These are phyloP conservation scores for Catharus ustulatus DNA, from an alignment of 2,797 vertebrate genomes.

Conservation along the genomic window DNA sequence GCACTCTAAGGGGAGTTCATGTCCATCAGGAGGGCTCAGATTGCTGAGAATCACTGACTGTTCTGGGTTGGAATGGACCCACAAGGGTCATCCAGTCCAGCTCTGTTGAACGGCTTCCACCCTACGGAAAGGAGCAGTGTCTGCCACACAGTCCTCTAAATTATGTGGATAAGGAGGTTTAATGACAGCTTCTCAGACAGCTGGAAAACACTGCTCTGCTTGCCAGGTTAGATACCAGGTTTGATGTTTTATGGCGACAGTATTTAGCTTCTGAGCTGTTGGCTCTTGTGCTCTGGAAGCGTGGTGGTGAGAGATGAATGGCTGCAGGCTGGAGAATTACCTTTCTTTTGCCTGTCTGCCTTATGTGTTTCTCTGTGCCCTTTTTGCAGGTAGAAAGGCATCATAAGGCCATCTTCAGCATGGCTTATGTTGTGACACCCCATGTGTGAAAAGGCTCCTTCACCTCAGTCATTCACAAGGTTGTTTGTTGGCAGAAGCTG, in stretches of 20 bases:
- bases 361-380: not conserved
- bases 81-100: not conserved
- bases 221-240: not conserved
- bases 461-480: not conserved
- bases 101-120: not conserved
- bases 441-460: fast-evolving
- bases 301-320: not conserved
- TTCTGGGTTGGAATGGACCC: not conserved
- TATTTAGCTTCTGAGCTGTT: not conserved
- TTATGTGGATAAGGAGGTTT: not conserved
- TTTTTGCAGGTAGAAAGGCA: not conserved
- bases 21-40: not conserved
- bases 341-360: not conserved
- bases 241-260: not conserved
- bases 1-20: not conserved
- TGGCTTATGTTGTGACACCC: not conserved
- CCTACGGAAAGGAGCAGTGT: not conserved
- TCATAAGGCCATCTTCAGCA: not conserved
- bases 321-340: not conserved
- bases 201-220: fast-evolving
- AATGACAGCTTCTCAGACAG: not conserved
- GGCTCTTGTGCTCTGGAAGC: not conserved
- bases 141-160: not conserved
- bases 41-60: not conserved
- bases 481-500: not conserved